A percentile compares a stretch with the other conserved stretches of the same genome.
Evolutionary conservation across 2,888 invertebrate genomes (phyloP).

Genomic region (Aphidoletes aphidimyza): DNA sequence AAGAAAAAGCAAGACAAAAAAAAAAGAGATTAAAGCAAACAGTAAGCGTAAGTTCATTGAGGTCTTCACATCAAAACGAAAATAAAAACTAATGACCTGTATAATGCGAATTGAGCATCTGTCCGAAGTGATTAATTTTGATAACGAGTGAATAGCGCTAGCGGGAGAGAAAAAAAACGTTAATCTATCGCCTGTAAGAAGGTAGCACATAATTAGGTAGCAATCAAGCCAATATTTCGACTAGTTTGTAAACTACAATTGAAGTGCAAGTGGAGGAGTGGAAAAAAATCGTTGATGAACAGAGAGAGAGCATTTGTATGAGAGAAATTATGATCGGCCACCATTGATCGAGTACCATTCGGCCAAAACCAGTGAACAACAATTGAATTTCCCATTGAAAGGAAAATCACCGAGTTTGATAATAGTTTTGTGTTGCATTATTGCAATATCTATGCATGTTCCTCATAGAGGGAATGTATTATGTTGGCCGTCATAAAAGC

Average conservation of each 20-base stretch:
- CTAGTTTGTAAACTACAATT: constrained; percentile 27
- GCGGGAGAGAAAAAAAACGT: not conserved
- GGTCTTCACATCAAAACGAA: constrained; percentile 23
- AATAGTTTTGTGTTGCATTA: too few species aligned
- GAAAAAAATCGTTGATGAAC: not conserved
- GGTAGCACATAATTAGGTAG: constrained; percentile 36
- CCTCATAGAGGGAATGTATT: too few species aligned
- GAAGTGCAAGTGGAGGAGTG: not conserved
- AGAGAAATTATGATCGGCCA: too few species aligned
- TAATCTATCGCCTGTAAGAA: not conserved
- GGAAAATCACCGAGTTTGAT: too few species aligned
- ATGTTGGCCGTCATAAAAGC: not conserved
- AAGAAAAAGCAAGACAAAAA: too few species aligned
- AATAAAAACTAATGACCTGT: constrained; percentile 44
- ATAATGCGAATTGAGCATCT: constrained; percentile 36
- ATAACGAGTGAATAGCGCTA: constrained; percentile 10
- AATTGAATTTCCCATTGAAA: too few species aligned
- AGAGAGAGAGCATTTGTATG: too few species aligned
- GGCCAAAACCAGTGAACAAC: too few species aligned
- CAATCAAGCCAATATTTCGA: not conserved
- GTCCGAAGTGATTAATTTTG: constrained; percentile 52
- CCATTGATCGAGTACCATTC: too few species aligned
- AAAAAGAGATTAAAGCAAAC: constrained; percentile 29
- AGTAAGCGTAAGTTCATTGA: not conserved
- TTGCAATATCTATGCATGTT: too few species aligned